These are phyloP conservation scores for Syrmaticus mikado DNA, from an alignment of 2,113 vertebrate species.

Conservation along the genomic window DNA sequence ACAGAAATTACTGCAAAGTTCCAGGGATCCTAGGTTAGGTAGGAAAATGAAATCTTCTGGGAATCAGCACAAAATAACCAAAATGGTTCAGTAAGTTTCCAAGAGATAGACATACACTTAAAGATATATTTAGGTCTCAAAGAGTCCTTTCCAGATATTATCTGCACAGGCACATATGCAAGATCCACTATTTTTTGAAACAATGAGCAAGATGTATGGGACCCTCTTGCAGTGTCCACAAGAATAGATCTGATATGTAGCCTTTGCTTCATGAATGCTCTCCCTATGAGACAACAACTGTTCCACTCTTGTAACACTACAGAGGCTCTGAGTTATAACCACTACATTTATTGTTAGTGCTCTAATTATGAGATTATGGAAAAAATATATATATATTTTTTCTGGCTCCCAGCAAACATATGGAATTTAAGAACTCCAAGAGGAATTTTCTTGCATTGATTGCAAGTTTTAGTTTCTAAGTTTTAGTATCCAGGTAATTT, in stretches of 20 bases:
- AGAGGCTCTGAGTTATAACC: neutral
- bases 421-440: neutral
- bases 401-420: neutral
- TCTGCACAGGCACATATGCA: neutral
- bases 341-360: neutral
- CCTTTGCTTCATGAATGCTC: neutral
- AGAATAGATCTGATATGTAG: neutral
- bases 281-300: neutral
- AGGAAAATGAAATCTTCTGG: neutral
- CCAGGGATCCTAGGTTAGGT: fast-evolving
- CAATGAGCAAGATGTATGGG: neutral
- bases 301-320: neutral
- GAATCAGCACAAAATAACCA: fast-evolving
- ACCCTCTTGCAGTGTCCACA: neutral
- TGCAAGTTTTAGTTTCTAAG: no score
- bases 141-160: neutral
- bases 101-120: fast-evolving
- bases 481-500: neutral
- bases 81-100: neutral
- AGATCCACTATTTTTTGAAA: neutral
- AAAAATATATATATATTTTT: neutral
- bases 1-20: neutral
- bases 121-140: neutral
- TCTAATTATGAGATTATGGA: neutral
- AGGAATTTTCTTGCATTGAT: neutral